Conservation (phyloP, 2,888 invertebrate species). For the Trissonchulus latispiculum region DNA sequence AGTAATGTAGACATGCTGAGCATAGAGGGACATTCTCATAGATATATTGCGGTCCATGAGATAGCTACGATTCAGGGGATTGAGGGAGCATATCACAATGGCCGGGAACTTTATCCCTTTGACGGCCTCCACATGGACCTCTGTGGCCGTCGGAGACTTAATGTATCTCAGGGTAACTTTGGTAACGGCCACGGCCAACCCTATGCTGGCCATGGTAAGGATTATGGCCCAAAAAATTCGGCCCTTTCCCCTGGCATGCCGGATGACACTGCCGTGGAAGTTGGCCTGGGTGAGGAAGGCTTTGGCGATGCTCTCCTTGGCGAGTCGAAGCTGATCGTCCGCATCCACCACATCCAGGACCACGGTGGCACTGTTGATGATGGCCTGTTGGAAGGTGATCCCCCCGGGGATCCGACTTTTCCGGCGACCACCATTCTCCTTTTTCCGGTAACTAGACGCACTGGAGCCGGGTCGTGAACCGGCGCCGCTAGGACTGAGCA, state of each 20-base stretch:
- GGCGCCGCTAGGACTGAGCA: no score
- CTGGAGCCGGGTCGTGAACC: no score
- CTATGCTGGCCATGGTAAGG: not conserved
- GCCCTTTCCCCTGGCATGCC: slow-evolving; percentile 1
- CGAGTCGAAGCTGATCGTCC: not conserved
- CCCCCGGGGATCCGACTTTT: not conserved
- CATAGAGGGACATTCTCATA: not conserved
- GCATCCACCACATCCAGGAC: not conserved
- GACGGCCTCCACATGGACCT: not conserved
- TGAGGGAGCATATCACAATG: not conserved
- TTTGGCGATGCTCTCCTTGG: not conserved
- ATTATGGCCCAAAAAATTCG: slow-evolving; percentile 16
- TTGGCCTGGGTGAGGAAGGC: slow-evolving; percentile 7
- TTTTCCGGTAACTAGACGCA: no score
- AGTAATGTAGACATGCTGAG: slow-evolving; percentile 17
- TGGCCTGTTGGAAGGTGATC: not conserved
- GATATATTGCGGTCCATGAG: not conserved
- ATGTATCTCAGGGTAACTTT: slow-evolving; percentile 14
- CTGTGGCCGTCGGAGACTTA: slow-evolving; percentile 15
- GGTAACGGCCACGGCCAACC: slow-evolving; percentile 3
- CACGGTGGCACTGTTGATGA: slow-evolving; percentile 1
- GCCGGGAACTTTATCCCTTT: slow-evolving; percentile 14
- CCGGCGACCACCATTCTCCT: no score
- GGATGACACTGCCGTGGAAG: slow-evolving; percentile 14
- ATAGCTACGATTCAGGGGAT: slow-evolving; percentile 1